Evolutionary conservation across 2,113 vertebrate genomes (phyloP).

Genomic region (Tachysurus fulvidraco): DNA sequence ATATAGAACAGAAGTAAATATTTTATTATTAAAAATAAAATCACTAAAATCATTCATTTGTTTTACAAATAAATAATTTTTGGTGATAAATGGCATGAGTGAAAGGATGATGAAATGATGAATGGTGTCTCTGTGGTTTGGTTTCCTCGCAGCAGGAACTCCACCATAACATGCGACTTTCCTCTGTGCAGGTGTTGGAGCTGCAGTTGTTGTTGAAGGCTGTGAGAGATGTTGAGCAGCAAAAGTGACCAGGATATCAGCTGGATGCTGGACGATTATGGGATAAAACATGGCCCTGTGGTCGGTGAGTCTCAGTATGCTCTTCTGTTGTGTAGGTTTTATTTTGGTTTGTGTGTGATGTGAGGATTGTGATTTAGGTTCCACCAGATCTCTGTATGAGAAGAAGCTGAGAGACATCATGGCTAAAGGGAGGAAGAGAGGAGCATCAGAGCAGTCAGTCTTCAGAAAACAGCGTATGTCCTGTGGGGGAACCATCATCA

Average conservation of each 20-base stretch:
- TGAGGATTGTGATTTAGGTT: conserved; percentile 48
- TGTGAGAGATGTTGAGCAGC: conserved; percentile 47
- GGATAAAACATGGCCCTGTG: conserved; percentile 74
- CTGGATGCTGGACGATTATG: conserved; percentile 67
- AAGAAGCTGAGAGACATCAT: conserved; percentile 72
- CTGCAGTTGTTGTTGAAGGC: background rate
- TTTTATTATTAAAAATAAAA: background rate
- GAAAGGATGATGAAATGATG: background rate
- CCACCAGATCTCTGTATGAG: conserved; percentile 72
- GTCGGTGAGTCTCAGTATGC: conserved; percentile 65
- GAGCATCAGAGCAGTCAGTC: conserved; percentile 61
- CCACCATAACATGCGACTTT: background rate
- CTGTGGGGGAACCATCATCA: background rate
- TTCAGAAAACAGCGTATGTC: conserved; percentile 70
- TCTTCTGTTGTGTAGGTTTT: conserved; percentile 2
- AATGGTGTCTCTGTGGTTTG: background rate
- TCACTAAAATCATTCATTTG: background rate
- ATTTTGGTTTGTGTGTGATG: background rate
- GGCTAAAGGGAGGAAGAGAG: conserved; percentile 54
- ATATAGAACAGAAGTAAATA: background rate
- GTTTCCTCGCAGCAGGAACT: background rate
- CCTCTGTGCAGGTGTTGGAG: background rate
- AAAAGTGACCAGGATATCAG: conserved; percentile 64
- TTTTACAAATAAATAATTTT: background rate
- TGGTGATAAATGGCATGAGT: background rate